phyloP scores from a whole-genome alignment of 2,797 vertebrate species.

The Neopelma chrysocephalum region DNA sequence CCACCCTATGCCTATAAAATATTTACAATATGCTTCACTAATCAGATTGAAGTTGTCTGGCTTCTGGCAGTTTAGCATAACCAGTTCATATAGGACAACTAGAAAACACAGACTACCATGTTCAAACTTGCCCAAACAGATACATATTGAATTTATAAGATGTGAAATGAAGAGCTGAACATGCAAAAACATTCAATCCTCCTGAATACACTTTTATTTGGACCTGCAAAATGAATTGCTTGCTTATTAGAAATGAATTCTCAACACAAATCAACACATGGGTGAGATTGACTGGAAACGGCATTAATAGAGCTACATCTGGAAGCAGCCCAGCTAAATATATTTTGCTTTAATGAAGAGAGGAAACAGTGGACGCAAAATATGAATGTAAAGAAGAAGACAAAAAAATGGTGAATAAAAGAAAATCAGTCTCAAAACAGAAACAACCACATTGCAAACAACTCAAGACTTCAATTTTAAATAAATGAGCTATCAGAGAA shows the following conservation, averaged over 20 bases:
- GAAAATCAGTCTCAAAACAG: neutral
- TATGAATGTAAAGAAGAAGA: neutral
- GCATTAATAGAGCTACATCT: neutral
- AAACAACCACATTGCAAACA: neutral
- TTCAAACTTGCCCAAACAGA: neutral
- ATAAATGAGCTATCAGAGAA: constrained; percentile 8
- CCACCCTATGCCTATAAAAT: neutral
- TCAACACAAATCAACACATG: neutral
- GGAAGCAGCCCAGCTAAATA: neutral
- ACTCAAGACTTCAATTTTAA: neutral
- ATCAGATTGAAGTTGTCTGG: constrained; percentile 49
- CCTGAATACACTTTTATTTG: neutral
- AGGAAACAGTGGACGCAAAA: neutral
- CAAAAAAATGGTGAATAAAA: neutral
- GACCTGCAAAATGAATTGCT: neutral
- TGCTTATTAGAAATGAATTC: neutral
- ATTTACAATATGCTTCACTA: constrained; percentile 45
- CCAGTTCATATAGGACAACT: neutral
- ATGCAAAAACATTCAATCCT: neutral
- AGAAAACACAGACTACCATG: neutral
- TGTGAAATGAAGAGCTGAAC: neutral
- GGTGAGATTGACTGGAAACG: neutral
- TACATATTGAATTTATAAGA: neutral
- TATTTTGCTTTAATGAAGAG: neutral
- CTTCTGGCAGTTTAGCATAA: constrained; percentile 46